phyloP scores from a whole-genome alignment of 2,113 vertebrate genomes.

The Bufo bufo region DNA sequence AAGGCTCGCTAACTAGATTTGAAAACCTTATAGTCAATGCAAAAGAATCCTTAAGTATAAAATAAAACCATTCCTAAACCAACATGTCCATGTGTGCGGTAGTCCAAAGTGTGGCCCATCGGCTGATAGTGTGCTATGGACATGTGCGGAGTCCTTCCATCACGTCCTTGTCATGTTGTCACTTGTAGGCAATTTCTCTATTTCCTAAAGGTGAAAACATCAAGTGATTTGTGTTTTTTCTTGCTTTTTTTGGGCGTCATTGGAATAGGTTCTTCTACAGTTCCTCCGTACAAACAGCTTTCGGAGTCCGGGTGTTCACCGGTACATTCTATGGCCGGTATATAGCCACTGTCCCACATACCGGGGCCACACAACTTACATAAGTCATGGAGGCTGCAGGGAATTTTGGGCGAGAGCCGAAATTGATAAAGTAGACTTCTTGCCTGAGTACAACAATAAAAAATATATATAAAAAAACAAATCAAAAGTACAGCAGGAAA shows the following conservation, averaged over 20 bases:
- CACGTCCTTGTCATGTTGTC: background rate
- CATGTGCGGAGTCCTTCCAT: background rate
- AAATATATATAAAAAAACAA: background rate
- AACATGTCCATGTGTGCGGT: background rate
- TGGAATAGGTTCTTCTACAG: conserved; percentile 72
- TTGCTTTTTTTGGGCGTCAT: conserved; percentile 69
- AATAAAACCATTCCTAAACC: background rate
- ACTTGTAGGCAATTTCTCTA: conserved; percentile 61
- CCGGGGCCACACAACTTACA: conserved; percentile 92
- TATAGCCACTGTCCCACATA: conserved; percentile 98
- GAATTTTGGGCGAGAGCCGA: conserved; percentile 89
- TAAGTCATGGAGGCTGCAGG: conserved; percentile 93
- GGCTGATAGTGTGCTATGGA: background rate
- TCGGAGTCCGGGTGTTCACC: conserved; percentile 86
- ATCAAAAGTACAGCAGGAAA: background rate
- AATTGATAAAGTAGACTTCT: conserved; percentile 96
- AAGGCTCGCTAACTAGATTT: background rate
- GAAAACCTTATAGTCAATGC: background rate
- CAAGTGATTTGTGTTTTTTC: conserved; percentile 77
- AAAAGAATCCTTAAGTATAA: background rate
- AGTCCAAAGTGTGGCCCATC: background rate
- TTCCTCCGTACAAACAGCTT: conserved; percentile 92
- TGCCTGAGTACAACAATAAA: conserved; percentile 73
- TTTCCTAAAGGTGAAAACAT: conserved; percentile 89
- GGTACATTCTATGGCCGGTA: conserved; percentile 91